phyloP scores from a whole-genome alignment of 1,140 invertebrate genomes.

The Apolygus lucorum region DNA sequence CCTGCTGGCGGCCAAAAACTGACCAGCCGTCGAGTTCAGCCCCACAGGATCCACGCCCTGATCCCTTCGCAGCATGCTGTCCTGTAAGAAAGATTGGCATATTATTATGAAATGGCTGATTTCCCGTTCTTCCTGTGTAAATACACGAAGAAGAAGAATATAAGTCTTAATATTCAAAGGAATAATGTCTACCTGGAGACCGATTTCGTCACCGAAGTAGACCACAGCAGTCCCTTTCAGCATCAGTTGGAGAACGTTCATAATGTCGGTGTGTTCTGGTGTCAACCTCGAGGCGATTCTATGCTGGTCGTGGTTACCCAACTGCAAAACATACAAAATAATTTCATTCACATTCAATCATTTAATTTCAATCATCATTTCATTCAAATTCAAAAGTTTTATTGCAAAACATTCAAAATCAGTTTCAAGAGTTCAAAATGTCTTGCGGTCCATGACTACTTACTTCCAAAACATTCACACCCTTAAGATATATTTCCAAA shows the following conservation, averaged over 20 bases:
- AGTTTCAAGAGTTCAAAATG: too few species aligned
- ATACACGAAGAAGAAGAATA: too few species aligned
- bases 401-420: too few species aligned
- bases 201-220: slow-evolving; percentile 29
- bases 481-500: too few species aligned
- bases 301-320: slow-evolving; percentile 65
- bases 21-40: neutral
- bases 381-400: too few species aligned
- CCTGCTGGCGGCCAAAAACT: neutral
- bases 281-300: slow-evolving; percentile 56
- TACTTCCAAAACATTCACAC: too few species aligned
- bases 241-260: slow-evolving; percentile 56
- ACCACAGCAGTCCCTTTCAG: slow-evolving; percentile 23
- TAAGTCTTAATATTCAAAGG: neutral
- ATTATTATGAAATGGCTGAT: too few species aligned
- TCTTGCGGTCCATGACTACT: too few species aligned
- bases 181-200: slow-evolving; percentile 3
- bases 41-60: neutral
- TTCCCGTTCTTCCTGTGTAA: too few species aligned
- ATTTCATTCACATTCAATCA: too few species aligned
- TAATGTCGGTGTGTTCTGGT: slow-evolving; percentile 52
- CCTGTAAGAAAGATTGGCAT: too few species aligned
- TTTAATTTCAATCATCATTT: too few species aligned
- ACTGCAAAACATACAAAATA: slow-evolving; percentile 44
- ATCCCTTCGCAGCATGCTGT: neutral